These are phyloP conservation scores for Sparus aurata DNA, from an alignment of 2,797 vertebrate species.

Conservation along the genomic window DNA sequence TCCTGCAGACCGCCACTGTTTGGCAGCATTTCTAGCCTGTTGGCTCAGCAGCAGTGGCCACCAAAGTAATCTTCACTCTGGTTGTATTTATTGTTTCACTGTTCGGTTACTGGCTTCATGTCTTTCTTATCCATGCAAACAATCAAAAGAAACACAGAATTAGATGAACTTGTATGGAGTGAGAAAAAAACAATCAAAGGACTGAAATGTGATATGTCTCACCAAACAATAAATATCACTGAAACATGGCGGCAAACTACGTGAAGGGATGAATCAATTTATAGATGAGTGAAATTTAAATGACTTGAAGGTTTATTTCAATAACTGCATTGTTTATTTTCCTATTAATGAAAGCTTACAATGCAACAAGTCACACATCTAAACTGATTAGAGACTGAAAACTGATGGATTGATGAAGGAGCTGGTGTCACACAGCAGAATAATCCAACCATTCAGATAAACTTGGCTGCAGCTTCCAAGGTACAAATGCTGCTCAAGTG, in stretches of 20 bases:
- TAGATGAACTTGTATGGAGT: constrained; percentile 24
- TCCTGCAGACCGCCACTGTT: constrained; percentile 42
- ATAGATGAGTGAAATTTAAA: constrained; percentile 24
- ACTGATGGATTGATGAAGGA: constrained; percentile 23
- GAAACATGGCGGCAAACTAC: background rate
- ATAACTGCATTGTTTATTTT: constrained; percentile 8
- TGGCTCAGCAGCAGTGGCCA: too few relatives aligned
- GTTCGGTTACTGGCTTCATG: constrained; percentile 35
- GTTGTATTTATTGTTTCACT: constrained; percentile 66
- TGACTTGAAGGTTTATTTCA: constrained; percentile 27
- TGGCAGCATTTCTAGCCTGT: background rate
- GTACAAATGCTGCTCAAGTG: constrained; percentile 31
- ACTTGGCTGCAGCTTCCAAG: constrained; percentile 27
- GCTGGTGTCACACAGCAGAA: constrained; percentile 2
- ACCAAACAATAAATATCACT: constrained; percentile 17
- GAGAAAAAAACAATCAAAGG: constrained; percentile 18
- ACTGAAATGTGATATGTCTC: constrained; percentile 14
- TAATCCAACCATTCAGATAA: constrained; percentile 36
- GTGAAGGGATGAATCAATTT: constrained; percentile 1
- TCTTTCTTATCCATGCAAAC: constrained; percentile 41
- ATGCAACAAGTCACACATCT: constrained; percentile 1
- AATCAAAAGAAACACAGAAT: constrained; percentile 50
- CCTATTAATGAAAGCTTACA: background rate
- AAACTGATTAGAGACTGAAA: constrained; percentile 34
- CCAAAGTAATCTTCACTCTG: constrained; percentile 57